A percentile compares a stretch with the other conserved stretches of the same genome.
phyloP scores from a whole-genome alignment of 2,797 vertebrate species.

The Acanthurus lineatus region DNA sequence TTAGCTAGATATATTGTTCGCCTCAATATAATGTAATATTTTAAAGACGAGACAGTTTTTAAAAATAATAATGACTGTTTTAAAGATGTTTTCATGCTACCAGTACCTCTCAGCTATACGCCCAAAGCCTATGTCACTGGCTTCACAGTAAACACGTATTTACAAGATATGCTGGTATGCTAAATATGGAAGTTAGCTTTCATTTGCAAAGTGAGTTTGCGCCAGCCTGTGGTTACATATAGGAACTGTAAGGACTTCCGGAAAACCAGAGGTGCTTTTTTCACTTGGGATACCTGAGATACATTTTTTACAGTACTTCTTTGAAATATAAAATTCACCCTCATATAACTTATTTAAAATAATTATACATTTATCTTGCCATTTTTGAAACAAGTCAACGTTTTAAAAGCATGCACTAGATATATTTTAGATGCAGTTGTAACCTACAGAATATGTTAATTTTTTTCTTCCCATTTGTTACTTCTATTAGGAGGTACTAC shows the following conservation, averaged over 20 bases:
- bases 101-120: background rate
- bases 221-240: slow-evolving; percentile 9
- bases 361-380: background rate
- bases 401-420: background rate
- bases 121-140: background rate
- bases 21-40: too few species aligned
- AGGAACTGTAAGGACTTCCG: background rate
- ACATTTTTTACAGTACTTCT: background rate
- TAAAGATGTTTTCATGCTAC: background rate
- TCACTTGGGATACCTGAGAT: background rate
- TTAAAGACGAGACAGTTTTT: background rate
- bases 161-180: too few species aligned
- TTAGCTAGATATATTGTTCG: background rate
- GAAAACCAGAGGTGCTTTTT: background rate
- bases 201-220: background rate
- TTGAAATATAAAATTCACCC: background rate
- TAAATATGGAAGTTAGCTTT: too few species aligned
- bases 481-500: background rate
- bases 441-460: background rate
- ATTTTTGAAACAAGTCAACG: background rate
- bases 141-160: background rate
- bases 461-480: background rate
- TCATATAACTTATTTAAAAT: background rate
- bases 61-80: background rate
- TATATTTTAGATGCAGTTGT: background rate